These are phyloP conservation scores for Crocallis elinguaria DNA, from an alignment of 2,888 invertebrate genomes.

Conservation along the genomic window DNA sequence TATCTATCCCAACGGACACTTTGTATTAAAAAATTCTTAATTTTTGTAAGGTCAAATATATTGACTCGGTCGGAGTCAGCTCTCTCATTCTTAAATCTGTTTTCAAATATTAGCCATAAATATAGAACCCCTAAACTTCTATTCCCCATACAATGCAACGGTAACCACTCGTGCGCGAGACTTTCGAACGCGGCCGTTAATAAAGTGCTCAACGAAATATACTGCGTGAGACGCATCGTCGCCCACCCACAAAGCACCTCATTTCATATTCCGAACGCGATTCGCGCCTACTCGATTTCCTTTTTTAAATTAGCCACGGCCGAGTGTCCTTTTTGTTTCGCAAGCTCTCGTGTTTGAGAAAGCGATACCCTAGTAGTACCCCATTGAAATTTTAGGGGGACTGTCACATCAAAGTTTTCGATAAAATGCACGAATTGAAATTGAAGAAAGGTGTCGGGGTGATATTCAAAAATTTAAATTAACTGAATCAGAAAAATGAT, in stretches of 20 bases:
- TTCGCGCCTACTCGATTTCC: constrained; percentile 75
- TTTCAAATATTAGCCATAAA: constrained; percentile 27
- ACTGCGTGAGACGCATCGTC: constrained; percentile 69
- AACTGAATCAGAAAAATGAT: constrained; percentile 8
- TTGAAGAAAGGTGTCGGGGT: constrained; percentile 44
- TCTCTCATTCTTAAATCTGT: not conserved
- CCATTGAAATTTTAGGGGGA: constrained; percentile 47
- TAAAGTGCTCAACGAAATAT: constrained; percentile 72
- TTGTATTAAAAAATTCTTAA: too few species aligned
- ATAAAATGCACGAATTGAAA: constrained; percentile 53
- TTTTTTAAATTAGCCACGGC: constrained; percentile 82
- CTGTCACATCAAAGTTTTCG: constrained; percentile 58
- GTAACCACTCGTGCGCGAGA: constrained; percentile 50
- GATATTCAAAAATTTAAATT: constrained; percentile 31
- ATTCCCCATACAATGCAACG: constrained; percentile 42
- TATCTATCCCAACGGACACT: too few species aligned
- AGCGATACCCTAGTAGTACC: constrained; percentile 51
- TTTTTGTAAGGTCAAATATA: not conserved
- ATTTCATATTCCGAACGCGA: constrained; percentile 72
- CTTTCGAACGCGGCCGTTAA: constrained; percentile 59
- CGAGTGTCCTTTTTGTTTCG: constrained; percentile 80
- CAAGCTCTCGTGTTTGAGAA: constrained; percentile 53
- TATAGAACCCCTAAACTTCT: constrained; percentile 17
- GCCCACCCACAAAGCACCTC: constrained; percentile 78
- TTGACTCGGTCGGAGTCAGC: too few species aligned